These are phyloP conservation scores for Adelognathus sp. DNA, from an alignment of 2,888 invertebrate genomes.

Conservation along the genomic window DNA sequence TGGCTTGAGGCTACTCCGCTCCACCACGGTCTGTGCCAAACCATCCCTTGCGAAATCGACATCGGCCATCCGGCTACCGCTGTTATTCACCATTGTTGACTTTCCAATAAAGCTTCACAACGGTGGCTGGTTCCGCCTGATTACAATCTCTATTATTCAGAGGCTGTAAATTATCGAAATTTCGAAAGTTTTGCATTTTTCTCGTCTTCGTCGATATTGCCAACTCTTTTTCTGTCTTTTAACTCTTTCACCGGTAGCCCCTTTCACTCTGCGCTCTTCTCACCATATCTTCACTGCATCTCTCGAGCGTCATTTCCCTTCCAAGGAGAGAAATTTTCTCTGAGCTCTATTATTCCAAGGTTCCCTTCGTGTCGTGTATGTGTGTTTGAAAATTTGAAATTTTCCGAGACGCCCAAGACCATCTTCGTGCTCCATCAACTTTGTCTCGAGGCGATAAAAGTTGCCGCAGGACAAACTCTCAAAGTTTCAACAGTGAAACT, in stretches of 20 bases:
- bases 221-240: slow-evolving; percentile 4
- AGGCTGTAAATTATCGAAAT: slow-evolving; percentile 76
- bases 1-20: slow-evolving; percentile 42
- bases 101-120: slow-evolving; percentile 68
- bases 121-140: slow-evolving; percentile 72
- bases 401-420: slow-evolving; percentile 16
- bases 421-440: slow-evolving; percentile 42
- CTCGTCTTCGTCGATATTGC: slow-evolving; percentile 12
- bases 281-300: slow-evolving; percentile 12
- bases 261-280: not conserved
- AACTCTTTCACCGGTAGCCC: slow-evolving; percentile 28
- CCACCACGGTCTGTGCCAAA: slow-evolving; percentile 39
- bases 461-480: slow-evolving; percentile 66
- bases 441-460: slow-evolving; percentile 44
- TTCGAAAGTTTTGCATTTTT: slow-evolving; percentile 50
- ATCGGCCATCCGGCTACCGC: slow-evolving; percentile 64
- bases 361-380: not conserved
- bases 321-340: not conserved
- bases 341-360: not conserved
- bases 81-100: slow-evolving; percentile 64
- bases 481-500: slow-evolving; percentile 73
- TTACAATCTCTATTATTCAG: slow-evolving; percentile 74
- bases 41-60: slow-evolving; percentile 55
- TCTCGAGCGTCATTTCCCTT: not conserved
- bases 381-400: not conserved